phyloP scores from a whole-genome alignment of 2,888 invertebrate genomes.

The Chrysina gloriosa region DNA sequence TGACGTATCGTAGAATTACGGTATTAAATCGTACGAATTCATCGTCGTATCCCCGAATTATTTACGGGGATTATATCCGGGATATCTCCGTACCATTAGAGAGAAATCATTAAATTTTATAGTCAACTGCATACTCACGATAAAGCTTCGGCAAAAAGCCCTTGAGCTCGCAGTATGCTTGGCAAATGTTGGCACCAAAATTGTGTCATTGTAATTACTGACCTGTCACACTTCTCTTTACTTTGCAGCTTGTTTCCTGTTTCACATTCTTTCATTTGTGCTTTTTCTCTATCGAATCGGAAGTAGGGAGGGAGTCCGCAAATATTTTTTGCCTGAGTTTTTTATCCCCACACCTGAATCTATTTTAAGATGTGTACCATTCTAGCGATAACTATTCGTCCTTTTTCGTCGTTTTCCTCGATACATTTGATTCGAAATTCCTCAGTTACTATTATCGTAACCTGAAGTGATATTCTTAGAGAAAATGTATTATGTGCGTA shows the following conservation, averaged over 20 bases:
- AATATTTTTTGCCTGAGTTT: constrained; percentile 4
- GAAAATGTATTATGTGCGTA: constrained; percentile 47
- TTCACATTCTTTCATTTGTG: not conserved
- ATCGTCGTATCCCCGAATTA: too few relatives aligned
- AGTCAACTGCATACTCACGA: too few relatives aligned
- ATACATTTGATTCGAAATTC: not conserved
- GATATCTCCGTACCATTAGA: too few relatives aligned
- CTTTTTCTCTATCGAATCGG: constrained; percentile 1
- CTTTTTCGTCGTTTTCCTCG: not conserved
- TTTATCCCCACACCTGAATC: constrained; percentile 5
- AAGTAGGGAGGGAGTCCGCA: constrained; percentile 22
- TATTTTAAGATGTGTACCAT: too few relatives aligned
- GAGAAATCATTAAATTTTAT: too few relatives aligned
- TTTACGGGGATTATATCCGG: too few relatives aligned
- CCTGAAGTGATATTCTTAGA: constrained; percentile 58
- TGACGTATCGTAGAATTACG: too few relatives aligned
- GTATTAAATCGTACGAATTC: too few relatives aligned
- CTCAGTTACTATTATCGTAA: constrained; percentile 47
- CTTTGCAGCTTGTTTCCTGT: constrained; percentile 9
- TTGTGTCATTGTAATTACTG: constrained; percentile 22
- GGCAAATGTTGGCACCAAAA: constrained; percentile 4
- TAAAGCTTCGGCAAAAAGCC: too few relatives aligned
- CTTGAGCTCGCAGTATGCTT: not conserved
- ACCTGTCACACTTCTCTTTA: constrained; percentile 10
- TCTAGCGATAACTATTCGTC: too few relatives aligned